Evolutionary conservation across 2,888 invertebrate genomes (phyloP).

Genomic region (Cremastinae sp.): DNA sequence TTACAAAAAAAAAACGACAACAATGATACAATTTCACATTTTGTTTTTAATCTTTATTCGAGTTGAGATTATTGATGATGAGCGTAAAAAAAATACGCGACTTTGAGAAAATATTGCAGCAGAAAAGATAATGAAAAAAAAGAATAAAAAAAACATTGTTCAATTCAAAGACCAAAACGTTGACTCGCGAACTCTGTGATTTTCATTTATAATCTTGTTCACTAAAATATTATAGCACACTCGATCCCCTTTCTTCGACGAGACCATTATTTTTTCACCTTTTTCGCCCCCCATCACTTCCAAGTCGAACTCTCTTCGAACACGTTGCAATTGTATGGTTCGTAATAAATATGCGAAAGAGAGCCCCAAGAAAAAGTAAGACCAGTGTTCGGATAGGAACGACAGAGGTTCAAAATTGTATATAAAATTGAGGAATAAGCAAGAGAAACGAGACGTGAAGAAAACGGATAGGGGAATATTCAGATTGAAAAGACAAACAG

Average conservation of each 20-base stretch:
- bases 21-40: conserved; percentile 6
- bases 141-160: conserved; percentile 15
- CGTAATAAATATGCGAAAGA: conserved; percentile 45
- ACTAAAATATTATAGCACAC: conserved; percentile 39
- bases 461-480: too few relatives aligned
- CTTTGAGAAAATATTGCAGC: conserved; percentile 26
- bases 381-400: conserved; percentile 12
- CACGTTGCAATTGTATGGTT: conserved; percentile 59
- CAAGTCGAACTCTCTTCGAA: conserved; percentile 52
- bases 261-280: neutral
- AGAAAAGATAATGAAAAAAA: conserved; percentile 48
- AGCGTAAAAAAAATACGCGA: conserved; percentile 31
- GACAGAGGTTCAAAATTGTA: conserved; percentile 43
- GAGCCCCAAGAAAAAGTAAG: conserved; percentile 27
- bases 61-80: conserved; percentile 27
- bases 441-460: conserved; percentile 39
- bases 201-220: conserved; percentile 64
- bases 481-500: too few relatives aligned
- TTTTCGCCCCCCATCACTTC: conserved; percentile 22
- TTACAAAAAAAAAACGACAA: too few relatives aligned
- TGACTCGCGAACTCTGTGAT: conserved; percentile 71
- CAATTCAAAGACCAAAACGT: conserved; percentile 47
- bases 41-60: conserved; percentile 27
- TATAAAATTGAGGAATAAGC: conserved; percentile 19
- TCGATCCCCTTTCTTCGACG: neutral